These are phyloP conservation scores for Apodemia hepburni DNA, from an alignment of 2,888 invertebrate species.

Conservation along the genomic window DNA sequence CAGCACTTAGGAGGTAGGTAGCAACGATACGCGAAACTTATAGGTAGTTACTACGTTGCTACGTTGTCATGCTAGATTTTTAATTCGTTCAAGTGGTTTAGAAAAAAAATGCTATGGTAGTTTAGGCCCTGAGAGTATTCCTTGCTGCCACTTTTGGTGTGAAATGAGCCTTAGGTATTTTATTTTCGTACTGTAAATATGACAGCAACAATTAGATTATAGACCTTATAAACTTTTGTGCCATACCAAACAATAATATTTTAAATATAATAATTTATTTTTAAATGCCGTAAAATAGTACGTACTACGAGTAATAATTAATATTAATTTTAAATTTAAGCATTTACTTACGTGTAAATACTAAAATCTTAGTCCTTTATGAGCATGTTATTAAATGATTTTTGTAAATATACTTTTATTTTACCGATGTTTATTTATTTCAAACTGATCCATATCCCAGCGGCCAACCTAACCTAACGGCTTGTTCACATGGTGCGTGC, in stretches of 20 bases:
- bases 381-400: slow-evolving; percentile 15
- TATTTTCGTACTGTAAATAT: background rate
- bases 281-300: slow-evolving; percentile 9
- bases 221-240: slow-evolving; percentile 4
- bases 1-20: background rate
- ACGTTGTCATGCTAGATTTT: background rate
- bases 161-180: background rate
- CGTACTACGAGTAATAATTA: background rate
- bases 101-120: background rate
- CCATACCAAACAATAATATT: slow-evolving; percentile 18
- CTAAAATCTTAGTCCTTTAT: slow-evolving; percentile 21
- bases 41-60: background rate
- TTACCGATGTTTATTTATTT: slow-evolving; percentile 15
- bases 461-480: no score
- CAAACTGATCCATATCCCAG: background rate
- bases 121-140: background rate
- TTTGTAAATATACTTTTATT: slow-evolving; percentile 17
- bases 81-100: background rate
- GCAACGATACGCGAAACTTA: background rate
- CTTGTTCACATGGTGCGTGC: no score
- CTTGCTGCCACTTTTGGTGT: background rate
- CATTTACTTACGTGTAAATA: slow-evolving; percentile 35
- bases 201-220: background rate
- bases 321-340: slow-evolving; percentile 18
- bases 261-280: background rate